These are phyloP conservation scores for Galendromus occidentalis DNA, from an alignment of 1,140 invertebrate genomes.

Conservation along the genomic window DNA sequence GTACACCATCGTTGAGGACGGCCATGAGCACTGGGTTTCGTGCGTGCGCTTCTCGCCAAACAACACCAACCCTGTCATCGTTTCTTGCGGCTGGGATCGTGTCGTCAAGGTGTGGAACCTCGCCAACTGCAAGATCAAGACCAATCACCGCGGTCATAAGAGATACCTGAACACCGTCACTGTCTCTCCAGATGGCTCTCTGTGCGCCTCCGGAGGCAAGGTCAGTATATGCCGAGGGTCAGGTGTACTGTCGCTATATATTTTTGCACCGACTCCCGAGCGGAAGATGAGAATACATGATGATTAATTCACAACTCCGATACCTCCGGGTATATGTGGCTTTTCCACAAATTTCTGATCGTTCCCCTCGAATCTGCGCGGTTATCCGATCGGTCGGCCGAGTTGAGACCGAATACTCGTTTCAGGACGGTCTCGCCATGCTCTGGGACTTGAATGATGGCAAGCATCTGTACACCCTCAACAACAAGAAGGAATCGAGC, in stretches of 20 bases:
- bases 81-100: constrained; percentile 95
- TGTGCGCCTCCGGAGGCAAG: constrained; percentile 98
- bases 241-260: no score
- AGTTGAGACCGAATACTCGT: constrained; percentile 10
- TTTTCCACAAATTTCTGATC: constrained; percentile 10
- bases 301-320: constrained; percentile 7
- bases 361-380: neutral
- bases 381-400: neutral
- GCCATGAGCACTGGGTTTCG: constrained; percentile 94
- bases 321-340: neutral
- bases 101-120: constrained; percentile 99
- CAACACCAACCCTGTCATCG: constrained; percentile 93
- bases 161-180: constrained; percentile 97
- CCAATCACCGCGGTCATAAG: constrained; percentile 88
- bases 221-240: constrained; percentile 25
- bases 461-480: constrained; percentile 91
- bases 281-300: neutral
- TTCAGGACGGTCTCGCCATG: constrained; percentile 89
- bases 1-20: constrained; percentile 92
- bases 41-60: constrained; percentile 97
- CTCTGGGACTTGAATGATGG: constrained; percentile 99
- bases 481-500: constrained; percentile 77
- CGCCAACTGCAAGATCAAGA: constrained; percentile 95
- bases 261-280: neutral
- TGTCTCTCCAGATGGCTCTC: constrained; percentile 94